Evolutionary conservation across 2,888 invertebrate species (phyloP).

Genomic region (Andrena bucephala): DNA sequence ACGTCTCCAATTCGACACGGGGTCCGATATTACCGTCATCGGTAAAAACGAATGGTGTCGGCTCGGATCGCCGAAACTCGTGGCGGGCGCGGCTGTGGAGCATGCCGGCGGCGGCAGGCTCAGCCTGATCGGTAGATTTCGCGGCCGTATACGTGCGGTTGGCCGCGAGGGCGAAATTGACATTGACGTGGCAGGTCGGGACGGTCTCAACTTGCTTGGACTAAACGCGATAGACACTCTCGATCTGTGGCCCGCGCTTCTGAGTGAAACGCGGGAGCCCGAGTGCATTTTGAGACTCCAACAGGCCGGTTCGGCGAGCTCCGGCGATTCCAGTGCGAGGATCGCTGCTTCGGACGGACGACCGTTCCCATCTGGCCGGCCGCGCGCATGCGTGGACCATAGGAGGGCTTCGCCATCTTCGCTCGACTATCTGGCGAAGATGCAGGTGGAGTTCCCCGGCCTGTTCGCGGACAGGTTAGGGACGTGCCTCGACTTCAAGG

Average conservation of each 20-base stretch:
- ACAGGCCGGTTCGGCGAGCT: neutral
- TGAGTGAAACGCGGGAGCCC: neutral
- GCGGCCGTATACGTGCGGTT: neutral
- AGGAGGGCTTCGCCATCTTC: neutral
- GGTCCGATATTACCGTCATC: constrained; percentile 6
- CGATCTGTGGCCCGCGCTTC: neutral
- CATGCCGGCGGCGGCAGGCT: neutral
- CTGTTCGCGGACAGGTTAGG: neutral
- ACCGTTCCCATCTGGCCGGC: neutral
- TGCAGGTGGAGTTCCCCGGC: neutral
- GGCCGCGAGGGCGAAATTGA: neutral
- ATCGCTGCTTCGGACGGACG: neutral
- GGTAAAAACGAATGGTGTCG: constrained; percentile 1
- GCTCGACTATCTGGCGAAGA: neutral
- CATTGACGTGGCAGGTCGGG: neutral
- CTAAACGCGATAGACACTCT: neutral
- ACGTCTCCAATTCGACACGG: neutral
- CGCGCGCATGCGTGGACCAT: neutral
- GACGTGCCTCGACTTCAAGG: neutral
- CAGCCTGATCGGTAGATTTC: neutral
- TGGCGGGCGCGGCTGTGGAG: neutral
- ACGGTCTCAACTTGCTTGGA: neutral
- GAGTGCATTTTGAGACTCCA: neutral
- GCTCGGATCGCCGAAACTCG: neutral
- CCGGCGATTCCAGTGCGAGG: neutral